Evolutionary conservation across 1,140 invertebrate species (phyloP), one percentile per base, ranked within the genome.

Genomic region (Thaumetopoea pityocampa): DNA sequence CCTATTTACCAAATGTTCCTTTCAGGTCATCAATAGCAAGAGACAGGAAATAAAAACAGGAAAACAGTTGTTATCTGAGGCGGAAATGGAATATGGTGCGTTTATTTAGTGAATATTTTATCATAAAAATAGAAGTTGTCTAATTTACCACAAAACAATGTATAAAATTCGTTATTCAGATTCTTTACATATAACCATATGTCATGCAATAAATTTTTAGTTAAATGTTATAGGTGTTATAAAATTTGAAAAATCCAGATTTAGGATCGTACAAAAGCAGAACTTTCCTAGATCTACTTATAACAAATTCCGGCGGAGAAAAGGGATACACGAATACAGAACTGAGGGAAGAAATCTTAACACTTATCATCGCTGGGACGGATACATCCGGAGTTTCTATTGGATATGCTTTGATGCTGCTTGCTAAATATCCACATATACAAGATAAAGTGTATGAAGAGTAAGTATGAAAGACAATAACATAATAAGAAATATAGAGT

Each of bases 391-490:
- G 60, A 1, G 53, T 60, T 0, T 40, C 53, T 3, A 45, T 67
- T 1, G 58, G 65, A 0, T 92, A 89, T 79, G 84, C 85, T 0
- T 55, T 92, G 1, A 83, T 89, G 17, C 69, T 90, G 16, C 61
- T 93, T 1, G 91, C 88, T 0, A 70, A 51, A 20, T 71, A 91
- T 67, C 88, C 87, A 2, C 85, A 92, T 20, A 81, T 86, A 46
- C 91, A 92, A 79, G 85, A 84, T 3, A 68, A 61, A 49, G 78
- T 81, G 11, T 61, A 60, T 11, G 32, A 65, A 44, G 83, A 84
- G 81, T 85, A 51, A 67, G 77, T 67, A 14, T 2, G 8, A 34
- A 20, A 22, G n/a, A n/a, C n/a, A n/a, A n/a, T n/a, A n/a, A n/a
- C n/a, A n/a, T n/a, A n/a, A n/a, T 9, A 33, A 10, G 12, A 14